phyloP scores from a whole-genome alignment of 2,797 vertebrate genomes.

The Xiphophorus birchmanni region DNA sequence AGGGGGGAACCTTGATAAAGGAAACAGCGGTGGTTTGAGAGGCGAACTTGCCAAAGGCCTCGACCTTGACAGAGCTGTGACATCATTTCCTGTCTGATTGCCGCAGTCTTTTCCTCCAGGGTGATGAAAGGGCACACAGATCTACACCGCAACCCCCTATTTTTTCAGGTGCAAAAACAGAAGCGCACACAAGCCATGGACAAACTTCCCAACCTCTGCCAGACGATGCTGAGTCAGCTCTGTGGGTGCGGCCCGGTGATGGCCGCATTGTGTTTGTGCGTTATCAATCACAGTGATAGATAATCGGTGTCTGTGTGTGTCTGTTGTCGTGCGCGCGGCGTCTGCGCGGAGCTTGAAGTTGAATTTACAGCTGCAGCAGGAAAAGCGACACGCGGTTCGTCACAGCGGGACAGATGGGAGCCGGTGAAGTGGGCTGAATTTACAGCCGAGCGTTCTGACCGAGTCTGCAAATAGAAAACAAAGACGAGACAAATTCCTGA shows the following conservation, averaged over 20 bases:
- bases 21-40: not conserved
- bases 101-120: conserved; percentile 43
- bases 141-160: conserved; percentile 1
- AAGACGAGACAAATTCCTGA: not conserved
- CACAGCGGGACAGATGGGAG: conserved; percentile 9
- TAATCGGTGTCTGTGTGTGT: conserved; percentile 20
- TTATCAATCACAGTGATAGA: conserved; percentile 60
- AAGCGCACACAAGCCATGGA: conserved; percentile 4
- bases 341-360: conserved; percentile 2
- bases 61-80: conserved; percentile 53
- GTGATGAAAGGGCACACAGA: conserved; percentile 2
- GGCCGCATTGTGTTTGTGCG: conserved; percentile 31
- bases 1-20: conserved; percentile 15
- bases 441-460: not conserved
- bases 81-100: conserved; percentile 51
- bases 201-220: conserved; percentile 39
- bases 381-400: conserved; percentile 26
- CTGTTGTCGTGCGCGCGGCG: not conserved
- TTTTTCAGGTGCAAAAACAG: not conserved
- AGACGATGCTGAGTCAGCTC: conserved; percentile 52
- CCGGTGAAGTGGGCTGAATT: conserved; percentile 7
- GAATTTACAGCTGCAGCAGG: conserved; percentile 32
- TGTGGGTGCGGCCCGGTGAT: conserved; percentile 5
- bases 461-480: not conserved
- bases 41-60: not conserved